phyloP scores from a whole-genome alignment of 2,797 vertebrate species.

The Scomberomorus guttatus region DNA sequence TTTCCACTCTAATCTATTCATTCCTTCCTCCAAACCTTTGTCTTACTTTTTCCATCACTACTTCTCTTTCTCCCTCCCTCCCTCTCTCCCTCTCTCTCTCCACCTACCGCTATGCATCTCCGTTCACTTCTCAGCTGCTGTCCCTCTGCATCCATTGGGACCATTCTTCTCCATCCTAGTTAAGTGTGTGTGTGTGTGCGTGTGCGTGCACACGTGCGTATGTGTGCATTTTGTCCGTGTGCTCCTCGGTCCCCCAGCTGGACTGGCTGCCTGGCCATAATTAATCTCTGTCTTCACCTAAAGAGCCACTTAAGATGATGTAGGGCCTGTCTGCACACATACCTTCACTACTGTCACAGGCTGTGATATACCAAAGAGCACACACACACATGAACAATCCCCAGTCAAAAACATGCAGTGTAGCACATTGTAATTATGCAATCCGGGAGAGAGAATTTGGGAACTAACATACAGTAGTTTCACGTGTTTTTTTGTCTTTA shows the following conservation, averaged over 20 bases:
- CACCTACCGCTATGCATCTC: conserved; percentile 26
- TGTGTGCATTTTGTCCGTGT: conserved; percentile 70
- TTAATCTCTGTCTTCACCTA: conserved; percentile 89
- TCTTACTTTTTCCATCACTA: neutral
- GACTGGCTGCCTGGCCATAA: conserved; percentile 80
- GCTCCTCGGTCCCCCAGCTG: conserved; percentile 85
- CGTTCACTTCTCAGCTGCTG: conserved; percentile 60
- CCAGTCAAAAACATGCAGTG: conserved; percentile 13
- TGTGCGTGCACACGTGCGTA: conserved; percentile 29
- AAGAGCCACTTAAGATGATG: conserved; percentile 91
- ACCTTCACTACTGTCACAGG: conserved; percentile 83
- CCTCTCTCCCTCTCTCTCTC: neutral
- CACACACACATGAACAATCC: conserved; percentile 41
- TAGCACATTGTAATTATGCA: conserved; percentile 20
- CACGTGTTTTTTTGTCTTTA: neutral
- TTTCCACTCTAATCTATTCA: conserved; percentile 21
- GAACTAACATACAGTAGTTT: neutral
- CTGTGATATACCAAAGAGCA: conserved; percentile 65
- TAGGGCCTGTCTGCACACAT: conserved; percentile 85
- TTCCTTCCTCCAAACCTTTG: conserved; percentile 26
- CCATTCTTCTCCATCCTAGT: conserved; percentile 64
- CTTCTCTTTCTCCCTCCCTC: neutral
- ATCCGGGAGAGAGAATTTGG: neutral
- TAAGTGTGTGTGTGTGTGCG: conserved; percentile 31
- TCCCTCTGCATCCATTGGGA: conserved; percentile 63